A percentile compares a stretch with the other conserved stretches of the same genome.
Conservation (phyloP, 2,797 vertebrate genomes). For the Silurus lanzhouensis region DNA sequence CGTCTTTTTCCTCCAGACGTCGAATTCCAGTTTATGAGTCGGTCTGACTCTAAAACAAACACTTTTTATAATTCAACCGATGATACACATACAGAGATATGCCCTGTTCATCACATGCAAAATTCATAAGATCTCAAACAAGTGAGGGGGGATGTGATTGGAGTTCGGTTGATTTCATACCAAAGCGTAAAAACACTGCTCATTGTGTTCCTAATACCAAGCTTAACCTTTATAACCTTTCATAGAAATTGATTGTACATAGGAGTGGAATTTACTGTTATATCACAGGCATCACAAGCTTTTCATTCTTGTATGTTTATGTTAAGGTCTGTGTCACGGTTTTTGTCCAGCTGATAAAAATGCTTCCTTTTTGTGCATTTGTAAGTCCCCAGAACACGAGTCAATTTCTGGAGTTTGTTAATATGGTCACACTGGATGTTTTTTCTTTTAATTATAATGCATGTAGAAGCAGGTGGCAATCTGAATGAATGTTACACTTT, state of each 20-base stretch:
- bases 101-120: background rate
- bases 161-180: constrained; percentile 17
- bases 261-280: background rate
- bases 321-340: background rate
- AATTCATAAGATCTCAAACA: constrained; percentile 15
- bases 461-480: background rate
- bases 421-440: background rate
- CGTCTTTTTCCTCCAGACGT: constrained; percentile 5
- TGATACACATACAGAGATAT: background rate
- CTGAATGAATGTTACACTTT: background rate
- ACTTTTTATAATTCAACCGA: no score
- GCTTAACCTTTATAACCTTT: background rate
- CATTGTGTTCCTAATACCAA: background rate
- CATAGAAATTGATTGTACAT: background rate
- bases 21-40: constrained; percentile 19
- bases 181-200: background rate
- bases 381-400: no score
- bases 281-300: background rate
- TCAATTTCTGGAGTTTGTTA: background rate
- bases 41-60: constrained; percentile 13
- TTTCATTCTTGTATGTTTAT: background rate
- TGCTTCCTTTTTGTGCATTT: background rate
- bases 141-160: constrained; percentile 1
- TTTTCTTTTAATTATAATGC: background rate
- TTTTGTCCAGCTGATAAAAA: background rate